Base-by-base conservation (phyloP, 2,888 invertebrate genomes). In the Melanotus villosus region DNA sequence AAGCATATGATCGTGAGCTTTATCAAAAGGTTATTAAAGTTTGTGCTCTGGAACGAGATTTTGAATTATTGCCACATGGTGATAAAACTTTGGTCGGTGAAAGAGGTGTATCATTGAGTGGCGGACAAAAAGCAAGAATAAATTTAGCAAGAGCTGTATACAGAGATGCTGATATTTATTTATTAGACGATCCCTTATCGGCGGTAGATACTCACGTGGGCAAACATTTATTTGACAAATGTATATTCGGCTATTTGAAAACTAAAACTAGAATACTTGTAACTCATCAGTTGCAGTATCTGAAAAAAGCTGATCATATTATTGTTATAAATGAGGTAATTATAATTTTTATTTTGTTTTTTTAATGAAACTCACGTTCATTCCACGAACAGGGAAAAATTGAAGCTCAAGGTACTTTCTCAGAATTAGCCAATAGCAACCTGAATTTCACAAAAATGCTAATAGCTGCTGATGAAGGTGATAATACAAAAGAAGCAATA, bases 201-300 rank as follows among this genome's bases (percentile, higher is more conserved):
- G 93, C 94, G 0, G 94, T 94, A 0, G 95, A 95, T 82, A 88
- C 92, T 0, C 90, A 91, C 70, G 94, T 94, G 10, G 91, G 92
- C 0, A 88, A 90, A 68, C 91, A 92, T 81, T 84, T 95, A 5
- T 94, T 93, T 78, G 89, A 93, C 54, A 88, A 92, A 83, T 94
- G 93, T 52, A 90, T 93, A 52, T 83, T 85, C 4, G 84, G 85
- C 7, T 85, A 86, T 66, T 83, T 92, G 70, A 83, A 83, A 54
- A 82, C 86, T 2, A 90, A 90, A 80, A 89, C 90, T 0, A 83
- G 90, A 66, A 87, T 93, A 70, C 85, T 93, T 12, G 90, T 91
- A 21, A 93, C 93, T 0, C 92, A 93, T 85, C 92, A 93, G 79
- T 80, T 92, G 34, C 92, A 93, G 77, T 90, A 89, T 77, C 81